Conservation (phyloP, 2,888 invertebrate genomes). For the Dorcus hopei region DNA sequence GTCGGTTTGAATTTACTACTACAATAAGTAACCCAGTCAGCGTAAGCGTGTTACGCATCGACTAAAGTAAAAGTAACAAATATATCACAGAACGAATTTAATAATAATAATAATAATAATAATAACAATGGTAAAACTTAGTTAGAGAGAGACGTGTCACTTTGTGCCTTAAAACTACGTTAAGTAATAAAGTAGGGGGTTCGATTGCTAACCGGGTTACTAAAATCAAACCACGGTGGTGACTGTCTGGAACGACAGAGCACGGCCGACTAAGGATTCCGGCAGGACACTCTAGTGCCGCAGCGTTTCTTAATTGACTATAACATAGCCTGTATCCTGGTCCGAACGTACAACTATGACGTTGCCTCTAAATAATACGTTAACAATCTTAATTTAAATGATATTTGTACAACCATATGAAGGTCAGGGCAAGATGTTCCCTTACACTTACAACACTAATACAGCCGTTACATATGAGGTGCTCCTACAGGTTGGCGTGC, state of each 20-base stretch:
- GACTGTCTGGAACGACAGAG: conserved; percentile 1
- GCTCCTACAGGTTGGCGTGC: conserved; percentile 48
- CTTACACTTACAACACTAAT: conserved; percentile 48
- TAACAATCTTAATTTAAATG: conserved; percentile 32
- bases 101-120: conserved; percentile 7
- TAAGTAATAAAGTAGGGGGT: not conserved
- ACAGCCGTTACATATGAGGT: conserved; percentile 48
- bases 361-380: conserved; percentile 28
- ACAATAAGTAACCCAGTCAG: conserved; percentile 15
- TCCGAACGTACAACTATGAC: conserved; percentile 27
- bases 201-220: conserved; percentile 8
- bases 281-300: not conserved
- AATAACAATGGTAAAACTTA: not conserved
- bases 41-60: conserved; percentile 1
- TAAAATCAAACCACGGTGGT: conserved; percentile 3
- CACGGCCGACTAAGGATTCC: not conserved
- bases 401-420: conserved; percentile 38
- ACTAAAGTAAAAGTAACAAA: conserved; percentile 1
- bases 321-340: conserved; percentile 29
- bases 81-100: conserved; percentile 13
- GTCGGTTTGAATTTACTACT: conserved; percentile 11
- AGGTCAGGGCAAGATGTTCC: conserved; percentile 43
- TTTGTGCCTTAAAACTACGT: conserved; percentile 9
- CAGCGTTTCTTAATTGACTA: conserved; percentile 30
- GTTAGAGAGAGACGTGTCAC: not conserved